phyloP scores from a whole-genome alignment of 2,888 invertebrate genomes.

The Ochropleura leucogaster region DNA sequence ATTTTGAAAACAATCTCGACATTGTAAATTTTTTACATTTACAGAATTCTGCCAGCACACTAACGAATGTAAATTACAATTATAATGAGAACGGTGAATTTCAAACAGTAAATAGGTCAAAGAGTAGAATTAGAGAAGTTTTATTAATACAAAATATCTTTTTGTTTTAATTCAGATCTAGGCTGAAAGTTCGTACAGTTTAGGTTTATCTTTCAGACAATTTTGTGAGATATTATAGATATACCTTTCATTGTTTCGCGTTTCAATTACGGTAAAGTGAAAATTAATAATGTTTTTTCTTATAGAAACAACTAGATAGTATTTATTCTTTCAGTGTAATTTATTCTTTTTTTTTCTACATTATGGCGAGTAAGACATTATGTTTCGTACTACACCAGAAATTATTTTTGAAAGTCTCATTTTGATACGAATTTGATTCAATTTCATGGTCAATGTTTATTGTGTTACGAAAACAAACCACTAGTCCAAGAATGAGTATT shows the following conservation, averaged over 20 bases:
- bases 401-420: background rate
- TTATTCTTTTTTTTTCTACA: no score
- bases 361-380: no score
- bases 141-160: slow-evolving; percentile 42
- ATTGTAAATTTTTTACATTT: background rate
- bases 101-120: slow-evolving; percentile 15
- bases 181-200: slow-evolving; percentile 20
- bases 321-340: background rate
- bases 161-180: slow-evolving; percentile 32
- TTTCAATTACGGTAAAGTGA: background rate
- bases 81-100: background rate
- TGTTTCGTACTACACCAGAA: no score
- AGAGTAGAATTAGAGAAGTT: slow-evolving; percentile 29
- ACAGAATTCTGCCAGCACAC: background rate
- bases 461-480: background rate
- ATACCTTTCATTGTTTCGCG: slow-evolving; percentile 30
- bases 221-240: slow-evolving; percentile 21
- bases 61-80: slow-evolving; percentile 12
- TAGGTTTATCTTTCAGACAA: slow-evolving; percentile 24
- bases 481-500: background rate
- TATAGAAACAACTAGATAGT: background rate
- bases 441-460: no score
- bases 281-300: slow-evolving; percentile 6
- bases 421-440: background rate
- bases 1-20: background rate